Evolutionary conservation across 2,113 vertebrate species (phyloP).

Genomic region (Ciconia maguari): DNA sequence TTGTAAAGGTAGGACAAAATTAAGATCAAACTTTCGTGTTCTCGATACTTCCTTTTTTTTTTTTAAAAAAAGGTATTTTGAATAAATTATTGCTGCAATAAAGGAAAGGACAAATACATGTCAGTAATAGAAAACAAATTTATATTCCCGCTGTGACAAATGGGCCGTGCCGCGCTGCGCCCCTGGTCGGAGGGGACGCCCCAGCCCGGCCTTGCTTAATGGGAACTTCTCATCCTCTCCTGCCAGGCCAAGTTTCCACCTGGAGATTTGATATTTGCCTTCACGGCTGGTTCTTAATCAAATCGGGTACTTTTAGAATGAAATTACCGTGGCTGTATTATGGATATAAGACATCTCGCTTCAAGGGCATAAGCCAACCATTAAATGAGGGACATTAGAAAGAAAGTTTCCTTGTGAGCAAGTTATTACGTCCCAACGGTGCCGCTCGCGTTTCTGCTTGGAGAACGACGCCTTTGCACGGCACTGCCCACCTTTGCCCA

Average conservation of each 20-base stretch:
- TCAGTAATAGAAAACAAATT: slow-evolving; percentile 51
- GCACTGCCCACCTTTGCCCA: neutral
- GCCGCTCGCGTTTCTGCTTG: fast-evolving
- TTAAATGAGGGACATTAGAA: slow-evolving; percentile 12
- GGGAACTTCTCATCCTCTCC: neutral
- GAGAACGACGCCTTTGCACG: neutral
- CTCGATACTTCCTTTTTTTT: neutral
- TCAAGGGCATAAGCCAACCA: slow-evolving; percentile 56
- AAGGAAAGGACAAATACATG: slow-evolving; percentile 51
- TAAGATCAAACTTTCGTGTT: slow-evolving; percentile 19
- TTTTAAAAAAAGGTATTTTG: slow-evolving; percentile 25
- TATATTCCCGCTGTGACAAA: slow-evolving; percentile 23
- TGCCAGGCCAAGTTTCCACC: neutral
- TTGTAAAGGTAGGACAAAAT: slow-evolving; percentile 60
- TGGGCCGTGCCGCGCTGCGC: fast-evolving
- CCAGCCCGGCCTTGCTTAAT: neutral
- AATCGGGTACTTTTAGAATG: slow-evolving; percentile 18
- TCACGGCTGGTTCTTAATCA: slow-evolving; percentile 53
- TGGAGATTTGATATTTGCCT: slow-evolving; percentile 50
- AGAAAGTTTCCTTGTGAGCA: slow-evolving; percentile 6
- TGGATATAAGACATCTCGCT: neutral
- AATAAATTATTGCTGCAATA: slow-evolving; percentile 38
- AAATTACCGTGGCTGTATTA: slow-evolving; percentile 18
- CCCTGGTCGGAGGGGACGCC: neutral
- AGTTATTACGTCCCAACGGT: fast-evolving